Conservation (phyloP, 2,888 invertebrate genomes). For the Siphlonurus alternatus region DNA sequence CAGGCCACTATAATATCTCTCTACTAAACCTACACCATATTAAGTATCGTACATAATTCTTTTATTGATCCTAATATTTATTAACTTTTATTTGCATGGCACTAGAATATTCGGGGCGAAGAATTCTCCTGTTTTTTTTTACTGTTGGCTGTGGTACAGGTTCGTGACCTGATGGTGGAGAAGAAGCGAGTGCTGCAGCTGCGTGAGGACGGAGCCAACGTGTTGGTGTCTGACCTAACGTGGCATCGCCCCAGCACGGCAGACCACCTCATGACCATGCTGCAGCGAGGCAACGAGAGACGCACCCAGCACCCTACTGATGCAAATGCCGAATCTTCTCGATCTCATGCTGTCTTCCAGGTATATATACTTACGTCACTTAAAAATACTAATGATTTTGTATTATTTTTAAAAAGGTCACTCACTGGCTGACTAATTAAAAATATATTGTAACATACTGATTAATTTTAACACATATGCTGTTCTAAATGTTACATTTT, state of each 20-base stretch:
- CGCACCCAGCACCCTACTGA: constrained; percentile 90
- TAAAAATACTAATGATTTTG: background rate
- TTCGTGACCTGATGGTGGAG: background rate
- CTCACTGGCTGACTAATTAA: too few species aligned
- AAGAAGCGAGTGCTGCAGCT: constrained; percentile 43
- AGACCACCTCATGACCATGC: constrained; percentile 54
- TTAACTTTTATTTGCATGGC: too few species aligned
- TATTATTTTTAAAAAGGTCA: too few species aligned
- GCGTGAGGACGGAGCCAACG: constrained; percentile 53
- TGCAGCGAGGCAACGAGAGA: constrained; percentile 69
- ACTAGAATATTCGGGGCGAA: too few species aligned
- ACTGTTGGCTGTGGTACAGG: background rate
- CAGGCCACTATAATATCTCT: too few species aligned
- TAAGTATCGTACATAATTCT: too few species aligned
- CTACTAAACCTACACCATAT: too few species aligned
- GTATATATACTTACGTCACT: constrained; percentile 25
- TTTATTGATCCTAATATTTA: too few species aligned
- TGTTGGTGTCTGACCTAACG: constrained; percentile 59
- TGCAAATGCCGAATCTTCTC: constrained; percentile 84
- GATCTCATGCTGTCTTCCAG: constrained; percentile 94
- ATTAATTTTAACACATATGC: background rate
- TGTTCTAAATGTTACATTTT: background rate
- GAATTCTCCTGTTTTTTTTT: background rate
- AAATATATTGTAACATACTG: too few species aligned
- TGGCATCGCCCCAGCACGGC: constrained; percentile 56